These are phyloP conservation scores for Falco novaeseelandiae DNA, from an alignment of 2,797 vertebrate genomes.

Conservation along the genomic window DNA sequence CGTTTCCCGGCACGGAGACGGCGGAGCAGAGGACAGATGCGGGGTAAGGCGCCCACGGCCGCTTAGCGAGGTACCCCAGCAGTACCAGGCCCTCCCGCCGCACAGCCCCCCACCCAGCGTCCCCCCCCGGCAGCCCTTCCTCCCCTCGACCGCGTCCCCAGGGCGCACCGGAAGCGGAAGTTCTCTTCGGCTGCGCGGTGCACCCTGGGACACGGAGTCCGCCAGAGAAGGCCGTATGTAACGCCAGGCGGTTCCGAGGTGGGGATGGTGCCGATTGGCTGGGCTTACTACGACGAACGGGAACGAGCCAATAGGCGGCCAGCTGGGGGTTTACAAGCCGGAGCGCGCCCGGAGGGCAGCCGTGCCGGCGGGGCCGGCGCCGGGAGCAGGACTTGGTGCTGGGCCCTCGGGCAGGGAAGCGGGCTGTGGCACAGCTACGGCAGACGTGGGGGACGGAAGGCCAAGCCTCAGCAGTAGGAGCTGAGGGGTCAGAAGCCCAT, in stretches of 20 bases:
- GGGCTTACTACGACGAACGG: fast-evolving
- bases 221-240: fast-evolving
- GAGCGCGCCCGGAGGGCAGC: fast-evolving
- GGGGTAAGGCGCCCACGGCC: background rate
- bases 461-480: background rate
- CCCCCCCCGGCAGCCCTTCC: too few relatives aligned
- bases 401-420: too few relatives aligned
- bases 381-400: too few relatives aligned
- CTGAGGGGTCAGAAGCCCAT: too few relatives aligned
- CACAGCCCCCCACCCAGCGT: too few relatives aligned
- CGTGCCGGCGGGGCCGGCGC: too few relatives aligned
- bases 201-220: background rate
- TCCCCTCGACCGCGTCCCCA: fast-evolving
- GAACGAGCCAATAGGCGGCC: background rate
- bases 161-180: background rate
- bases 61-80: background rate
- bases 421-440: too few relatives aligned
- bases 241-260: fast-evolving
- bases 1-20: too few relatives aligned
- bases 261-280: background rate
- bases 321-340: background rate
- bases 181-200: fast-evolving
- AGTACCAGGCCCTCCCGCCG: background rate
- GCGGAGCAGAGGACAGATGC: fast-evolving
- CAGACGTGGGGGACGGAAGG: background rate